phyloP scores from a whole-genome alignment of 2,113 vertebrate genomes.

The Hypocryptadius cinnamomeus region DNA sequence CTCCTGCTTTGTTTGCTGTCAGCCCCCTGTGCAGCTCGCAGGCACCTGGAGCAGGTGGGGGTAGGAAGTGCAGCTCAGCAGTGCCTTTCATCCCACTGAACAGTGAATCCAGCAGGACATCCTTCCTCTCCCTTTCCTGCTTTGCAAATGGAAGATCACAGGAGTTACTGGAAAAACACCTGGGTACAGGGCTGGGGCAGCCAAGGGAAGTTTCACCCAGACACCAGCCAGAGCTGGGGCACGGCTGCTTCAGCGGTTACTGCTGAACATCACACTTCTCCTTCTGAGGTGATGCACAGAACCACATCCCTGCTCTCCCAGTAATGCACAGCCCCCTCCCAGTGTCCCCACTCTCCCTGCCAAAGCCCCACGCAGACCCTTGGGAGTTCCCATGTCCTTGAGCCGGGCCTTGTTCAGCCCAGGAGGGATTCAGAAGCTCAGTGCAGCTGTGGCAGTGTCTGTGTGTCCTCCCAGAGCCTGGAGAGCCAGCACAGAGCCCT shows the following conservation, averaged over 20 bases:
- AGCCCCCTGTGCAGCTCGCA: neutral
- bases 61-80: neutral
- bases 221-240: neutral
- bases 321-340: rapidly evolving
- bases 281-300: neutral
- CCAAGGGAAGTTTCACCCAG: no score
- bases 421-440: rapidly evolving
- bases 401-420: neutral
- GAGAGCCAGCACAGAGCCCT: neutral
- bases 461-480: rapidly evolving
- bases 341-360: rapidly evolving
- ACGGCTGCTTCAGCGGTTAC: neutral
- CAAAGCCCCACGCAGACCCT: neutral
- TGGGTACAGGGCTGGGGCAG: neutral
- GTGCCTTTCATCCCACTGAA: neutral
- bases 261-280: neutral
- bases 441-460: neutral
- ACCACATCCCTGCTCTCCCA: neutral
- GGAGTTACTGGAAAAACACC: neutral
- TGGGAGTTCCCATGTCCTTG: neutral
- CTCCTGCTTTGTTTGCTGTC: neutral
- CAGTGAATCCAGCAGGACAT: neutral
- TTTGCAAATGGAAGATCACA: neutral
- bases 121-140: neutral
- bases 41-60: neutral